These are phyloP conservation scores for Dermatophagoides farinae DNA, from an alignment of 1,140 invertebrate genomes.

Conservation along the genomic window DNA sequence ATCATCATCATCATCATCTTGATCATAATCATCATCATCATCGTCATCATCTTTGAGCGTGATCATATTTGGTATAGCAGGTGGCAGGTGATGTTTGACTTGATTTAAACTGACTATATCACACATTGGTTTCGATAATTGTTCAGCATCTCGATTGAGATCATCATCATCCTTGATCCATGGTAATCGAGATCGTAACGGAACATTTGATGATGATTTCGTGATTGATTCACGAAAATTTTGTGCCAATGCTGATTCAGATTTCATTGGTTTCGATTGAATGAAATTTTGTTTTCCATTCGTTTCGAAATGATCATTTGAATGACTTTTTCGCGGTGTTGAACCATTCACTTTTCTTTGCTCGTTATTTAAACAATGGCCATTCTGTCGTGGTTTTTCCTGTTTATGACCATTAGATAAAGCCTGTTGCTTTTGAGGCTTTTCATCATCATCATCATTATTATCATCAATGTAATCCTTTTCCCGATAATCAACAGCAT, in stretches of 20 bases:
- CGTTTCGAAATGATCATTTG: neutral
- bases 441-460: neutral
- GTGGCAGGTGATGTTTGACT: constrained; percentile 8
- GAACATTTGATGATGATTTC: neutral
- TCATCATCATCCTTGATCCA: constrained; percentile 12
- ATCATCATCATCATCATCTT: too few relatives aligned
- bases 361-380: neutral
- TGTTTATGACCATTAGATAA: neutral
- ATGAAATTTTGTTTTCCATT: constrained; percentile 5
- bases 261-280: neutral
- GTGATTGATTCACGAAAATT: neutral
- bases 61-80: constrained; percentile 17
- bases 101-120: constrained; percentile 13
- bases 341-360: neutral
- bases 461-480: constrained; percentile 21
- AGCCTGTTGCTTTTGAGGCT: neutral
- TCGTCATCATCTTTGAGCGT: neutral
- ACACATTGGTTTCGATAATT: constrained; percentile 5
- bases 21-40: too few relatives aligned
- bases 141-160: neutral
- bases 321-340: neutral
- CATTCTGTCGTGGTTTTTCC: neutral
- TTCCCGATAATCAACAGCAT: constrained; percentile 58
- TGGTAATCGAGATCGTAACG: constrained; percentile 10
- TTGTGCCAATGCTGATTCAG: neutral